These are phyloP conservation scores for Scomber japonicus DNA, from an alignment of 2,113 vertebrate genomes.

Conservation along the genomic window DNA sequence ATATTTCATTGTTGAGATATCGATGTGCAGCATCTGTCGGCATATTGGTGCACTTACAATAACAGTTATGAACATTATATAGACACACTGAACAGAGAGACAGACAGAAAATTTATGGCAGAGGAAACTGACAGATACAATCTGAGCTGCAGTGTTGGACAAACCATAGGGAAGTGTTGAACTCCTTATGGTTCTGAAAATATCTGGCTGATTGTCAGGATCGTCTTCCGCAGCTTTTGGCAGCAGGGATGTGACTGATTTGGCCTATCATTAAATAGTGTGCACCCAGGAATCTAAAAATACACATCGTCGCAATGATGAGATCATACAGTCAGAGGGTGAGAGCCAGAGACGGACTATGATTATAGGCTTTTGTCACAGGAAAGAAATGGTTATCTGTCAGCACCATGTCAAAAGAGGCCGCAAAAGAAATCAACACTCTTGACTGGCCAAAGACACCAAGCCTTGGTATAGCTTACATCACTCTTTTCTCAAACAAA, in stretches of 20 bases:
- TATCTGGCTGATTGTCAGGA: slow-evolving; percentile 48
- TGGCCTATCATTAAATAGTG: slow-evolving; percentile 76
- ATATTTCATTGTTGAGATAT: not conserved
- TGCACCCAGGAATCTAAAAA: slow-evolving; percentile 78
- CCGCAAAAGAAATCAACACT: slow-evolving; percentile 70
- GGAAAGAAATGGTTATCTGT: slow-evolving; percentile 82
- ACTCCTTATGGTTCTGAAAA: slow-evolving; percentile 48
- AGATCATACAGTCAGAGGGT: slow-evolving; percentile 70
- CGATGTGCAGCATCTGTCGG: not conserved
- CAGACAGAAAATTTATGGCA: slow-evolving; percentile 1
- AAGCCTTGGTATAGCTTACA: slow-evolving; percentile 30
- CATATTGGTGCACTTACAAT: not conserved
- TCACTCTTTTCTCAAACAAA: slow-evolving; percentile 51
- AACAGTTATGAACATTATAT: not conserved
- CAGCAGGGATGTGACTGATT: slow-evolving; percentile 58
- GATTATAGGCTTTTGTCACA: slow-evolving; percentile 82
- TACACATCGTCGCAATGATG: slow-evolving; percentile 69
- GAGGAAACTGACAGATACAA: slow-evolving; percentile 13
- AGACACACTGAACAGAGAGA: not conserved
- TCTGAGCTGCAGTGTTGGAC: slow-evolving; percentile 29
- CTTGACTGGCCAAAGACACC: slow-evolving; percentile 28
- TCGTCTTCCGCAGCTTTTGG: slow-evolving; percentile 66
- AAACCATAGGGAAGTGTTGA: slow-evolving; percentile 17
- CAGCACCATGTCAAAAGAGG: slow-evolving; percentile 76
- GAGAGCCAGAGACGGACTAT: slow-evolving; percentile 57